Base-by-base conservation (phyloP, 2,888 invertebrate genomes). In the Rugalucina vietnamica region DNA sequence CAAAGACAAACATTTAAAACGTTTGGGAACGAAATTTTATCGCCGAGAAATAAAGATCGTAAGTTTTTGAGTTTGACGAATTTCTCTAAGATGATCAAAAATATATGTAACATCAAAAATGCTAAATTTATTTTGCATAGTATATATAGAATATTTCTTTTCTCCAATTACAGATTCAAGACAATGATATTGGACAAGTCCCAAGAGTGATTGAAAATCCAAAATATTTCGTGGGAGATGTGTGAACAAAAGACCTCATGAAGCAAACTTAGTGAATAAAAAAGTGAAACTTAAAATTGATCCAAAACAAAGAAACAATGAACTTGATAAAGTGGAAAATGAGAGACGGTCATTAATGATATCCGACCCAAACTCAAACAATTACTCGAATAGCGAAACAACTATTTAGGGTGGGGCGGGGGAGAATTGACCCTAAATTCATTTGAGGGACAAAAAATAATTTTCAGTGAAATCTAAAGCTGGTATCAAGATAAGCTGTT, bases 181-280 rank as follows among this genome's bases (percentile, higher is more conserved):
- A 60, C 29, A 60, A 60, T 60, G 60, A 60, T 18, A 60, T 60
- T 27, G 60, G 60, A 5, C 27, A 72, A 37, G 79, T 69, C 54
- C 83, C 75, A 5, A 75, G 65, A 54, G 71, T 77, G 14, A 85
- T 90, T 82, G 88, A 90, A 82, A 90, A 90, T 87, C 90, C 88
- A 5, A 89, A 90, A 84, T 90, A 90, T 79, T 90, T 90, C 71
- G 90, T 89, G 14, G 84, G 81, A 32, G 84, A 82, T 54, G 76
- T n/a, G n/a, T 84, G 65, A 54, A 70, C 27, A 50, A 21, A 27
- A 36, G 27, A 8, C 21, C 76, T 54, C 29, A 32, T 34, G 43
- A 49, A 54, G 12, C 12, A 39, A 57, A 76, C 29, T 36, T 74
- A 69, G 37, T 32, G 50, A 75, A 69, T 77, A 54, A 54, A 76